Evolutionary conservation across 2,888 invertebrate species (phyloP), one percentile per base, ranked within the genome.

Genomic region (Autographa gamma): DNA sequence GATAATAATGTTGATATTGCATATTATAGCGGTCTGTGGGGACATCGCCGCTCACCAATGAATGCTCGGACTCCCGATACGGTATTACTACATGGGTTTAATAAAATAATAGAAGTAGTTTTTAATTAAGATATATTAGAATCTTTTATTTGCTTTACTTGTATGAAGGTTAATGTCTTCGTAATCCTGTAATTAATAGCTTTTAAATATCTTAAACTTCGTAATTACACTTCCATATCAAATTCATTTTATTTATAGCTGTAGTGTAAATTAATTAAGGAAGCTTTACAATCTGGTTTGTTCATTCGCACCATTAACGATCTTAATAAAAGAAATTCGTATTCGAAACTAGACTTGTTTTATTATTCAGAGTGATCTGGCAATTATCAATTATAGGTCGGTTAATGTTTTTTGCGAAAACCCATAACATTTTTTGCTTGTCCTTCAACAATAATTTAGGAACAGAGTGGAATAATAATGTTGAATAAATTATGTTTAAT

Each of bases 401-500:
- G 71, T 73, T 70, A 77, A 79, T 77, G 78, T 79, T 82, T 85
- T 89, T 85, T 86, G 88, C 84, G 79, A 77, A 79, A 78, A 68
- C 68, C 73, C 76, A 76, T 70, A 73, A 73, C 65, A 48, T 69
- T 69, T 74, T 87, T 86, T 69, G 71, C 43, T 68, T 81, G 82
- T 85, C 86, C 85, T 88, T 88, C 83, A 82, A 80, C 86, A 85
- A 87, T 84, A 76, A 82, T 89, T 89, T 87, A 87, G 87, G 87
- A 89, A 85, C 77, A 83, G 86, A 87, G 87, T 85, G 81, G 88
- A 90, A 90, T 91, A 91, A 90, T 89, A 89, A 90, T 88, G 83
- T 80, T 91, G 92, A 93, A 94, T 94, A 93, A 90, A 93, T 94
- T 93, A 93, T 88, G 86, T 88, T 86, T 92, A 90, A 92, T 92